phyloP scores from a whole-genome alignment of 2,797 vertebrate genomes.

The Bothrops alternatus region DNA sequence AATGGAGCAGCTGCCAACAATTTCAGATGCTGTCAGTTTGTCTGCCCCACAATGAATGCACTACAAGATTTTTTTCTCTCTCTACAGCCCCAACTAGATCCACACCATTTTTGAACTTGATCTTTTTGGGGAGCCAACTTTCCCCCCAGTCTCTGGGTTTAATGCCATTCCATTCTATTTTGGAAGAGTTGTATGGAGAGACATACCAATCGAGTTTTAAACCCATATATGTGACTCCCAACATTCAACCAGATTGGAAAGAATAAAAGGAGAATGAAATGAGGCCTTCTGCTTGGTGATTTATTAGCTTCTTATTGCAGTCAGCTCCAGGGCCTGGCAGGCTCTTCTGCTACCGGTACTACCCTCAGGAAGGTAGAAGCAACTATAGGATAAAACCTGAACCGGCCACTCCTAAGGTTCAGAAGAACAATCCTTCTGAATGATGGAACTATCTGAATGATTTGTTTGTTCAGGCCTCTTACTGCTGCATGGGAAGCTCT shows the following conservation, averaged over 20 bases:
- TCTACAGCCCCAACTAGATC: neutral
- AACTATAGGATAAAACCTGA: neutral
- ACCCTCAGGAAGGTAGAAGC: neutral
- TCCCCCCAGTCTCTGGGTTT: neutral
- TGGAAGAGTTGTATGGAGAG: neutral
- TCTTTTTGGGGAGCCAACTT: neutral
- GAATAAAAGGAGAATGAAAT: neutral
- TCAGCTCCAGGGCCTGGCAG: neutral
- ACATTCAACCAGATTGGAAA: neutral
- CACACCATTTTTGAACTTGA: neutral
- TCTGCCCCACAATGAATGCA: neutral
- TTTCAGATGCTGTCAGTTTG: neutral
- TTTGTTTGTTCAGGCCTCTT: neutral
- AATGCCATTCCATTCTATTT: neutral
- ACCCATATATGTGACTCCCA: neutral
- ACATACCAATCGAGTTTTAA: neutral
- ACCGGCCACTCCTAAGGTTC: neutral
- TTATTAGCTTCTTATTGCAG: neutral
- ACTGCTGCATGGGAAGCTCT: neutral
- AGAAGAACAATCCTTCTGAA: neutral
- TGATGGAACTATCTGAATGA: neutral
- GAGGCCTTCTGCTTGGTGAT: neutral
- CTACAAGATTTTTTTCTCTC: neutral
- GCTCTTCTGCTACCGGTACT: neutral
- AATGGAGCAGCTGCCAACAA: neutral